Evolutionary conservation across 30 jellyfish, hydroid and myxozoan genomes (phyloP), one percentile per base, ranked within the genome.

Genomic region (Catostylus mosaicus): DNA sequence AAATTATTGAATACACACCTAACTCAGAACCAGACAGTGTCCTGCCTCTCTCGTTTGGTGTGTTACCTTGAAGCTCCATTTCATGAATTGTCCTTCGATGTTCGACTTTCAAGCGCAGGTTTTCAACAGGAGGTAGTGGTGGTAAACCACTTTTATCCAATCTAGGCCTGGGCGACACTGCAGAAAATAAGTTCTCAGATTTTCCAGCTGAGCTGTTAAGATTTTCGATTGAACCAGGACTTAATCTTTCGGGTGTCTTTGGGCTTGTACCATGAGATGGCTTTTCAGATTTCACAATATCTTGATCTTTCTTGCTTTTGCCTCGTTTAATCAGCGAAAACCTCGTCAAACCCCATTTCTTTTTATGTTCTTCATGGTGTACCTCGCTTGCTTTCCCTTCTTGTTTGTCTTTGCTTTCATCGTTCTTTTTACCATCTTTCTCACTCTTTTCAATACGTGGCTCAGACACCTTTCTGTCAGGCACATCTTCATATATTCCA

Each of bases 51-150:
- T 65, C 77, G 1, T 22, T 26, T 5, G 30, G 1, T 10, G 6
- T 16, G 5, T 18, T 30, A 38, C 54, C 29, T 29, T 65, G 30
- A 20, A 23, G 23, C 56, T 30, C 26, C 0, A 16, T 30, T 22
- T 72, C 74, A 54, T 66, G 80, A 34, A 22, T n/a, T 30, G 80
- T 85, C 16, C 89, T 73, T 24, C 86, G 46, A 19, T 73, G 65
- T 46, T 85, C 88, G 16, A 47, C 86, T 62, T 51, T 74, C 36
- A 43, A 34, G 29, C 62, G 73, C 45, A 61, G 69, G 46, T 63
- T 85, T 54, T 85, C 88, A 22, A 73, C n/a, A 0, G 95, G 88
- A 16, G 95, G 95, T 12, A 73, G 87, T 3, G 95, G 95, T 22
- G 95, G 95, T 18, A 82, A 27, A 33, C 67, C 30, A 38, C 75